phyloP scores from a whole-genome alignment of 2,113 vertebrate genomes.

The Dendrocopos noguchii region DNA sequence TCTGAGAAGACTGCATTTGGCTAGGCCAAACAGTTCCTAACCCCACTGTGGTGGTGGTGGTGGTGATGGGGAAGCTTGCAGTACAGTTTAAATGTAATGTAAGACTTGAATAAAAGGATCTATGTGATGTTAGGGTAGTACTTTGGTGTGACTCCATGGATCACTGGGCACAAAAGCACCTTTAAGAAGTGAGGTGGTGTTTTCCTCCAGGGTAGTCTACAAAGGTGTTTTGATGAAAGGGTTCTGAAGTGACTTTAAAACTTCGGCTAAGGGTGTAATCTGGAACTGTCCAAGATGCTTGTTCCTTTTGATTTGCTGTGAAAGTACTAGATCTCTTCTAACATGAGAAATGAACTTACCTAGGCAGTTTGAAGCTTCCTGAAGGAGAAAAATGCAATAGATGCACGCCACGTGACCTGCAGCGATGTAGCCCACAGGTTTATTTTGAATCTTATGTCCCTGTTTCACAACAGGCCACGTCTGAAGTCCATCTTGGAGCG shows the following conservation, averaged over 20 bases:
- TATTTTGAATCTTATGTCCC: background rate
- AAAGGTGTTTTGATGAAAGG: background rate
- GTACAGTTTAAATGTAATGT: background rate
- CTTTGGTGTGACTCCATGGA: background rate
- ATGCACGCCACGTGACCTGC: rapidly evolving
- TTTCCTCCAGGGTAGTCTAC: background rate
- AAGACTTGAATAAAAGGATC: background rate
- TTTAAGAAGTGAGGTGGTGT: background rate
- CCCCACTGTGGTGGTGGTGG: rapidly evolving
- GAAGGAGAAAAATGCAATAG: background rate
- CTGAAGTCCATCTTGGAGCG: background rate
- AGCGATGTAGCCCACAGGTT: background rate
- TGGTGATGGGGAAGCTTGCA: too few relatives aligned
- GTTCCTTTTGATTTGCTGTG: background rate
- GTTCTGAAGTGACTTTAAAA: background rate
- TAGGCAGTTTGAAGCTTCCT: background rate
- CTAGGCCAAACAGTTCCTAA: background rate
- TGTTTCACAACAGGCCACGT: background rate
- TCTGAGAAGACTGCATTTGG: background rate
- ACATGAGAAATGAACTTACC: background rate
- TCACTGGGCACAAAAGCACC: background rate
- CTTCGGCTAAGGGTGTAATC: background rate
- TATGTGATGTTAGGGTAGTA: background rate
- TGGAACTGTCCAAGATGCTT: background rate
- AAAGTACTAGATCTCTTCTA: background rate